Evolutionary conservation across 2,888 invertebrate species (phyloP).

Genomic region (Pterostichus niger): DNA sequence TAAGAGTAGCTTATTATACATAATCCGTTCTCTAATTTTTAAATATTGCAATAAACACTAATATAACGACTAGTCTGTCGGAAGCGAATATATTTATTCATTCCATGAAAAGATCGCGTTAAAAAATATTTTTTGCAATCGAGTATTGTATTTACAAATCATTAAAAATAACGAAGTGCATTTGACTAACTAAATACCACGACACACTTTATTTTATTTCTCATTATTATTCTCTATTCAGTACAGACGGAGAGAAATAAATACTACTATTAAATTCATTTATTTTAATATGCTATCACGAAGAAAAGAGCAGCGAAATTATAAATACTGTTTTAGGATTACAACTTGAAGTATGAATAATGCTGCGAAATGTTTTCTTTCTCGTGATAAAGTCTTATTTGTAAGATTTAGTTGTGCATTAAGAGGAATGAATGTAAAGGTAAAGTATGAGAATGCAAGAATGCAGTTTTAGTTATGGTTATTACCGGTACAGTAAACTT

Average conservation of each 20-base stretch:
- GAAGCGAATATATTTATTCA: no score
- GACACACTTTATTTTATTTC: neutral
- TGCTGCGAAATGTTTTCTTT: neutral
- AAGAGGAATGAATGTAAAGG: neutral
- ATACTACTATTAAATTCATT: constrained; percentile 34
- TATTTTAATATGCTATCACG: neutral
- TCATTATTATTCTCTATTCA: constrained; percentile 22
- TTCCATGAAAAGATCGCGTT: no score
- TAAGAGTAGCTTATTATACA: no score
- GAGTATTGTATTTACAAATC: neutral
- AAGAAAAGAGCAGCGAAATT: constrained; percentile 13
- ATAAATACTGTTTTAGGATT: constrained; percentile 27
- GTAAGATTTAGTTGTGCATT: constrained; percentile 4
- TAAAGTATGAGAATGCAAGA: neutral
- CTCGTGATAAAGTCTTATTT: neutral
- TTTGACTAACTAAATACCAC: neutral
- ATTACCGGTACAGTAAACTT: neutral
- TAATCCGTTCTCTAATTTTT: no score
- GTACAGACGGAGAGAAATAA: neutral
- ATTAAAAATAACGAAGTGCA: constrained; percentile 20
- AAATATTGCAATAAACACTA: no score
- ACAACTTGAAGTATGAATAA: constrained; percentile 34
- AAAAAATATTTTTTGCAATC: no score
- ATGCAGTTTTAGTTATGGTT: no score
- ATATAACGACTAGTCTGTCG: no score